Base-by-base conservation (phyloP, 2,888 invertebrate genomes). In the Nebria salina region DNA sequence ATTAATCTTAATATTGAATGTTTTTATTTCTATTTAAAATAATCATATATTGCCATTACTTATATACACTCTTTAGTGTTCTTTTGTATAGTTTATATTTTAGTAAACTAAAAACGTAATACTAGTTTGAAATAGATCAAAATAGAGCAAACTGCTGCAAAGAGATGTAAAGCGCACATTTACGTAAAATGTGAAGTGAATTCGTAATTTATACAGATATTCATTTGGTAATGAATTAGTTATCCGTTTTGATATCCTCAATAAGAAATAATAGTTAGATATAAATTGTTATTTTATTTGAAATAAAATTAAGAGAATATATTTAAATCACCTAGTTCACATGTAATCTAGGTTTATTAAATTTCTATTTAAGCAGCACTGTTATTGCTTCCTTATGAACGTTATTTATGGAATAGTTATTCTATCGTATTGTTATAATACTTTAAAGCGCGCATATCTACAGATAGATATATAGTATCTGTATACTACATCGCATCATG, bases 361-460 rank as follows among this genome's bases (percentile, higher is more conserved):
- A 70, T 26, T 20, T 26, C 70, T 34, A 70, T 70, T 54, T 20
- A 70, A 11, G 26, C 15, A 15, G 26, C 70, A 65, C 73, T n/a
- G 43, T 75, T 75, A 75, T 75, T 75, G 65, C 75, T 75, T 75
- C 75, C 75, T 75, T 65, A 75, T 75, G 75, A 15, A 9, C 15
- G 75, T 75, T 75, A 75, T 75, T 75, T 75, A 75, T 75, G 25
- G 64, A 75, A 75, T 64, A 54, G 65, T 65, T 34, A 41, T 75
- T 41, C 34, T 11, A n/a, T 64, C 64, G 43, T 34, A 75, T 75
- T 75, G 65, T 75, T 75, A 65, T 65, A 26, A 13, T 25, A 34
- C 4, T 34, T 34, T 34, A 34, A 34, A 34, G 34, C 25, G 15
- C 66, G 66, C 25, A 20, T 66, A 66, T 66, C 34, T 34, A 34